Evolutionary conservation across 1,140 invertebrate genomes (phyloP).

Genomic region (Drosophila kohkoa): DNA sequence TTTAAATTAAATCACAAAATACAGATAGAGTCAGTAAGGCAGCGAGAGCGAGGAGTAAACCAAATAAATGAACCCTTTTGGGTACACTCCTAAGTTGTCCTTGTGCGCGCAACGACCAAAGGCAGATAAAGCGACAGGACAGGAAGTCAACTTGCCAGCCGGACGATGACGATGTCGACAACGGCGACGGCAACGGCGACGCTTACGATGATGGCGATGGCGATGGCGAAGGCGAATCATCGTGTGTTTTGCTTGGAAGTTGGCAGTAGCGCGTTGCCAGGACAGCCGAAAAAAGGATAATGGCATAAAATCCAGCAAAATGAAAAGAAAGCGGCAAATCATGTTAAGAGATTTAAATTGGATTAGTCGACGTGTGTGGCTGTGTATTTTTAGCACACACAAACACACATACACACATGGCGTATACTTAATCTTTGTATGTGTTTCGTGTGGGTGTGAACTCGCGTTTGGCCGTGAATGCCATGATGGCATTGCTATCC

Average conservation of each 20-base stretch:
- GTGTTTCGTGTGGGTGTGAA: conserved; percentile 31
- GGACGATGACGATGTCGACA: conserved; percentile 16
- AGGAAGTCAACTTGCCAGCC: conserved; percentile 70
- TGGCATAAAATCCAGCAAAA: conserved; percentile 79
- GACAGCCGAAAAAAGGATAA: conserved; percentile 66
- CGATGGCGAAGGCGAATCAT: conserved; percentile 12
- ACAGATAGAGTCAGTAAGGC: conserved; percentile 68
- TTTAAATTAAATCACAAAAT: conserved; percentile 82
- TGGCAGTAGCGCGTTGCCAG: conserved; percentile 44
- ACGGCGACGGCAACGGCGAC: no score
- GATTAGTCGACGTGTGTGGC: conserved; percentile 73
- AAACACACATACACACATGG: neutral
- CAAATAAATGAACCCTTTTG: conserved; percentile 81
- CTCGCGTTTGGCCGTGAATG: conserved; percentile 62
- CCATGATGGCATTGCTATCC: conserved; percentile 39
- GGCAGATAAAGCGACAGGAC: conserved; percentile 59
- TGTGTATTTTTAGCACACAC: conserved; percentile 14
- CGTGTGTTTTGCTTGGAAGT: conserved; percentile 51
- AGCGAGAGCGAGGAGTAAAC: conserved; percentile 62
- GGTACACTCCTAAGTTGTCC: conserved; percentile 62
- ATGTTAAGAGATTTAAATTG: conserved; percentile 83
- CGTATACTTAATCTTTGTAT: conserved; percentile 6
- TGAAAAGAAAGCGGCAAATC: conserved; percentile 83
- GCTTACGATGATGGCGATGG: neutral
- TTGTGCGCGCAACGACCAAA: conserved; percentile 34